These are phyloP conservation scores for Trinectes maculatus DNA, from an alignment of 2,113 vertebrate species.

Conservation along the genomic window DNA sequence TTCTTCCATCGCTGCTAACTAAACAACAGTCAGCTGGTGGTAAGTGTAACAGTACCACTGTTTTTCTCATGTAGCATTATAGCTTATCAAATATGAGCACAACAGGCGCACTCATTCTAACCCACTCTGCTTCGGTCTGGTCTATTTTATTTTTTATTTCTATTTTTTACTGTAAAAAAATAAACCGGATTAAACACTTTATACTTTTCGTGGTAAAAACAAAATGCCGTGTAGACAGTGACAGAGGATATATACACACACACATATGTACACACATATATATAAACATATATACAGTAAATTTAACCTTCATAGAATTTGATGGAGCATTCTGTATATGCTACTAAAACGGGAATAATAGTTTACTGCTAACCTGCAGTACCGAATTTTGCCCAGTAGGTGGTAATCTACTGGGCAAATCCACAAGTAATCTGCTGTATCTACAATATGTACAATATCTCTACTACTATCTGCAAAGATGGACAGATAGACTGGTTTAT, in stretches of 20 bases:
- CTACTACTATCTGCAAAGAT: no score
- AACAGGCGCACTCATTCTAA: neutral
- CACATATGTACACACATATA: no score
- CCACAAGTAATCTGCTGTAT: no score
- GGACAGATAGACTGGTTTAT: no score
- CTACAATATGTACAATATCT: no score
- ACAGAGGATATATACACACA: no score
- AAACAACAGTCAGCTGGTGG: slow-evolving; percentile 35
- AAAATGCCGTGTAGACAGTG: no score
- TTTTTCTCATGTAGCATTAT: no score
- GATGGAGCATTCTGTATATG: neutral
- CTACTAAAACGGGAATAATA: neutral
- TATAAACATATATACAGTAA: neutral
- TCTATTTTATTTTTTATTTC: slow-evolving; percentile 1
- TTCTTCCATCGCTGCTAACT: slow-evolving; percentile 1
- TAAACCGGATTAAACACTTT: neutral
- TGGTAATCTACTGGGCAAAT: no score
- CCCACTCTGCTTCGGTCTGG: neutral
- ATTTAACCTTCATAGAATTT: neutral
- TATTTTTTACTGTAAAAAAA: neutral
- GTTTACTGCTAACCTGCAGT: neutral
- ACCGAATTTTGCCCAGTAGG: slow-evolving; percentile 15
- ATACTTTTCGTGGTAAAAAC: no score
- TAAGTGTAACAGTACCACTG: slow-evolving; percentile 41
- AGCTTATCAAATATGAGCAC: no score